Evolutionary conservation across 2,888 invertebrate species (phyloP).

Genomic region (Gryllus longicercus): DNA sequence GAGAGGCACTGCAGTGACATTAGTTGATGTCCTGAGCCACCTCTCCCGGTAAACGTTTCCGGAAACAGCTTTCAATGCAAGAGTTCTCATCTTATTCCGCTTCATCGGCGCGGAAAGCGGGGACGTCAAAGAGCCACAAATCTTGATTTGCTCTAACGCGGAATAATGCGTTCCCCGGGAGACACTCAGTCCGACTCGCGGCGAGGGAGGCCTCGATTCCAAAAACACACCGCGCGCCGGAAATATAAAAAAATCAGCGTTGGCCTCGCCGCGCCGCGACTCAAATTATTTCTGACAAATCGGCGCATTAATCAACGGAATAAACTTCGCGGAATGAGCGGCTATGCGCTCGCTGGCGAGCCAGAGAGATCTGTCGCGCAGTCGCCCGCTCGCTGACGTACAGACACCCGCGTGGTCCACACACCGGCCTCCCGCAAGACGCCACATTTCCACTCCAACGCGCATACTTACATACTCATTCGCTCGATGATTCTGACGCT

Average conservation of each 20-base stretch:
- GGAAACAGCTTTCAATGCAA: no score
- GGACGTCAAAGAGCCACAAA: not conserved
- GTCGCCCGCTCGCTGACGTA: no score
- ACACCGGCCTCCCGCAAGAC: no score
- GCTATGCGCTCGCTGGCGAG: not conserved
- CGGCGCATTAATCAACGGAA: not conserved
- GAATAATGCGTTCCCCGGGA: not conserved
- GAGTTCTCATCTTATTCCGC: no score
- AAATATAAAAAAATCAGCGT: not conserved
- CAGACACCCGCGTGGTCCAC: no score
- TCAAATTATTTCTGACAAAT: constrained; percentile 17
- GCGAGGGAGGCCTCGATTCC: not conserved
- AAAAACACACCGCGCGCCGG: not conserved
- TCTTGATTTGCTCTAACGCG: not conserved
- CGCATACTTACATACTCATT: no score
- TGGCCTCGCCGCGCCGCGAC: not conserved
- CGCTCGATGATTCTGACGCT: no score
- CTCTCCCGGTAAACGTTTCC: no score
- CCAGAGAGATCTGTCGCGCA: not conserved
- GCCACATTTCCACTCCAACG: no score
- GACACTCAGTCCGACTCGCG: not conserved
- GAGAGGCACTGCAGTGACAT: no score
- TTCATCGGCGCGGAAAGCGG: not conserved
- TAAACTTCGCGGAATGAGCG: not conserved
- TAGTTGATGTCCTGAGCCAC: no score